Conservation (phyloP, 2,797 vertebrate species). For the Schizopygopsis malacanthus region DNA sequence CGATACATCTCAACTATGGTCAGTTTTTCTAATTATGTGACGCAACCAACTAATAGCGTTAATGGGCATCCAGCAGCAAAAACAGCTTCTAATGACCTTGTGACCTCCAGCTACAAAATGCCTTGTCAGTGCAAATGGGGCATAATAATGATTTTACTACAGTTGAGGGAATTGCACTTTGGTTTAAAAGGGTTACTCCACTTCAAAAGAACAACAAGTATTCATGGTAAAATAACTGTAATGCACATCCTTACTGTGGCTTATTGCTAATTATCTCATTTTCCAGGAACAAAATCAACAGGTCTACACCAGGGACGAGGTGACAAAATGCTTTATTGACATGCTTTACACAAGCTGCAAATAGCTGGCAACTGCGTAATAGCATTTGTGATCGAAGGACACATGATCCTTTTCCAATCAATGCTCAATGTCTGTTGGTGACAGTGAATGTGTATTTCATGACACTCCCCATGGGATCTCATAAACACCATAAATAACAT, state of each 20-base stretch:
- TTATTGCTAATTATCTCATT: constrained; percentile 48
- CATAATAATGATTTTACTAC: constrained; percentile 9
- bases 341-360: constrained; percentile 50
- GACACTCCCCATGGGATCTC: constrained; percentile 40
- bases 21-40: neutral
- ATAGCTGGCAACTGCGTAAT: constrained; percentile 55
- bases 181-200: neutral
- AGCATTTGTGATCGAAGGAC: constrained; percentile 56
- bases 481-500: constrained; percentile 60
- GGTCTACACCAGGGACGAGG: constrained; percentile 36
- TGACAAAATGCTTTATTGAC: constrained; percentile 49
- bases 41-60: neutral
- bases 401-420: constrained; percentile 60
- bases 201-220: neutral
- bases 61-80: neutral
- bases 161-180: neutral
- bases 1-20: neutral
- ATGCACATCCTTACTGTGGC: neutral
- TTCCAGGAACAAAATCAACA: constrained; percentile 43
- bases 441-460: constrained; percentile 47
- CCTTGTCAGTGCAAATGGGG: neutral
- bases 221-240: neutral
- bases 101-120: neutral
- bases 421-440: constrained; percentile 52
- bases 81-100: neutral